A percentile compares a stretch with the other conserved stretches of the same genome.
phyloP scores from a whole-genome alignment of 1,140 invertebrate genomes.

The Catajapyx aquilonaris region DNA sequence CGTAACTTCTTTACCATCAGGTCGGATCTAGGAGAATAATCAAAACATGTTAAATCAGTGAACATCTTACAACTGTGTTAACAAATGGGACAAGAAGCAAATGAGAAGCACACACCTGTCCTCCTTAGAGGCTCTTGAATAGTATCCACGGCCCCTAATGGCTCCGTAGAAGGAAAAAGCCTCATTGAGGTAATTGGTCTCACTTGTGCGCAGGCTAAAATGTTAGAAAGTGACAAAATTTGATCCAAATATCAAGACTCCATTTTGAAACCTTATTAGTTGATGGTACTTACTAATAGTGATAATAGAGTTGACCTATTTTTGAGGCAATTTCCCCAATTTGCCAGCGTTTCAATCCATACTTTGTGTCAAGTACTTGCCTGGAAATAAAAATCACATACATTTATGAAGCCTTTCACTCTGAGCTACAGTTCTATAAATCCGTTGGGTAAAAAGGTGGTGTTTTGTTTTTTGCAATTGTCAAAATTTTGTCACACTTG shows the following conservation, averaged over 20 bases:
- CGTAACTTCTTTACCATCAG: slow-evolving; percentile 94
- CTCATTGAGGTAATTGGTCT: slow-evolving; percentile 89
- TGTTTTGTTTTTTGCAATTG: no score
- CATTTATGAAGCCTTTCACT: no score
- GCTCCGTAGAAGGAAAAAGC: slow-evolving; percentile 92
- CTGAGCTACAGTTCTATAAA: no score
- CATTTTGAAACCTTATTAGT: no score
- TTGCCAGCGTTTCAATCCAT: slow-evolving; percentile 92
- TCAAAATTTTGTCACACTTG: no score
- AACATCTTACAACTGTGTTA: no score
- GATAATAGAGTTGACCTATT: slow-evolving; percentile 96
- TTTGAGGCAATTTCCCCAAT: slow-evolving; percentile 97
- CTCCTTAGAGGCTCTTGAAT: slow-evolving; percentile 80
- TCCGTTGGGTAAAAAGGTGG: no score
- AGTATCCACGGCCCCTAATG: slow-evolving; percentile 81
- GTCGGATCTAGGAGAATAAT: slow-evolving; percentile 55
- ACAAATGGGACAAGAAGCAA: no score
- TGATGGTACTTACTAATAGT: slow-evolving; percentile 97
- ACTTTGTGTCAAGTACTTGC: slow-evolving; percentile 73
- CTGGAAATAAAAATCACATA: slow-evolving; percentile 23
- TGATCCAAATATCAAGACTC: background rate
- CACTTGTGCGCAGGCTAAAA: slow-evolving; percentile 69
- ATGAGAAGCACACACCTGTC: no score
- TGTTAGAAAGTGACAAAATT: slow-evolving; percentile 14
- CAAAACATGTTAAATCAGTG: no score